A percentile compares a stretch with the other conserved stretches of the same genome.
These are phyloP conservation scores for Sminthurinus signatus DNA, from an alignment of 1,140 invertebrate genomes.

Conservation along the genomic window DNA sequence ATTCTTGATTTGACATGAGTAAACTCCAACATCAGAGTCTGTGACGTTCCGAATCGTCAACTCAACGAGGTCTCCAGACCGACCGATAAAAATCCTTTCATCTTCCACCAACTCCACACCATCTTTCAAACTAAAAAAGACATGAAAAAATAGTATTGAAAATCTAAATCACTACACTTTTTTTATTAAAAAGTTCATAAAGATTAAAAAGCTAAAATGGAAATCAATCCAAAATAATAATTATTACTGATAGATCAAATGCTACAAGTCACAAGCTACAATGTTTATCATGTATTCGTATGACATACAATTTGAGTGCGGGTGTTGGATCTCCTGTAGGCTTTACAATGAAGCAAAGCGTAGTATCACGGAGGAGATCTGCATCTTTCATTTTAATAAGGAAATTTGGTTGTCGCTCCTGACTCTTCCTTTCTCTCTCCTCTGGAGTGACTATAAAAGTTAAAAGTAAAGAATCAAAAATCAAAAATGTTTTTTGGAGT, in stretches of 20 bases:
- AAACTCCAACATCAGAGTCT: slow-evolving; percentile 73
- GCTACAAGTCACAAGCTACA: no score
- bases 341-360: slow-evolving; percentile 81
- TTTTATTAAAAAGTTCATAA: not conserved
- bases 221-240: not conserved
- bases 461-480: not conserved
- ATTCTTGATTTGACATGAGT: slow-evolving; percentile 81
- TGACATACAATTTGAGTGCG: slow-evolving; percentile 76
- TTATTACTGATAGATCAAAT: no score
- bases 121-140: slow-evolving; percentile 72
- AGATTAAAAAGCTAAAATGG: no score
- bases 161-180: no score
- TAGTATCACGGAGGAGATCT: slow-evolving; percentile 77
- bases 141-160: no score
- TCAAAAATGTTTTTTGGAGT: no score
- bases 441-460: slow-evolving; percentile 60
- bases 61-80: slow-evolving; percentile 74
- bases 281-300: no score
- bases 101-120: slow-evolving; percentile 61
- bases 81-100: slow-evolving; percentile 53
- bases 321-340: slow-evolving; percentile 80
- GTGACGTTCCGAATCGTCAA: slow-evolving; percentile 78
- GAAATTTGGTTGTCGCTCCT: slow-evolving; percentile 70
- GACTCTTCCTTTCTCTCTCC: slow-evolving; percentile 57
- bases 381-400: slow-evolving; percentile 75